Evolutionary conservation across 2,113 vertebrate genomes (phyloP).

Genomic region (Tetraodon nigroviridis): DNA sequence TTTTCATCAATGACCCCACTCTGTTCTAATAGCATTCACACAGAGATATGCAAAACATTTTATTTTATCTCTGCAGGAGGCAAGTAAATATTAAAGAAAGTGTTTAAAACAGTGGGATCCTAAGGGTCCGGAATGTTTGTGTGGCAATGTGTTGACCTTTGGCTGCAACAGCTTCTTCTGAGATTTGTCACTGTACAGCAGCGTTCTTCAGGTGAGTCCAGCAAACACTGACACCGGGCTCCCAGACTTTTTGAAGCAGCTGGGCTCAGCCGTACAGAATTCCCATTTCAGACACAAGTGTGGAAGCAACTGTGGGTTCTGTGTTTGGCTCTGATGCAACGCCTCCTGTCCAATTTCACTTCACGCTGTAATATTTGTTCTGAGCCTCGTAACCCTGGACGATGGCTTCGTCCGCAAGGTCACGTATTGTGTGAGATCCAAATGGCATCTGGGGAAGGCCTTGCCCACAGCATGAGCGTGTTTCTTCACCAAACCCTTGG

Average conservation of each 20-base stretch:
- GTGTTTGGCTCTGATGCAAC: constrained; percentile 53
- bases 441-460: constrained; percentile 8
- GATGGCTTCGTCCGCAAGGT: constrained; percentile 26
- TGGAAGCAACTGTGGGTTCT: constrained; percentile 32
- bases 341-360: constrained; percentile 49
- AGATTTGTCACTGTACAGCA: constrained; percentile 19
- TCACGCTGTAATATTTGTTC: constrained; percentile 44
- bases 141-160: constrained; percentile 56
- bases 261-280: constrained; percentile 12
- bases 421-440: constrained; percentile 16
- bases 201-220: constrained; percentile 15
- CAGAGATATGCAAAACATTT: constrained; percentile 5
- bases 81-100: constrained; percentile 56
- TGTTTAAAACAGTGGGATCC: constrained; percentile 51
- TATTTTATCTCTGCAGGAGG: constrained; percentile 39
- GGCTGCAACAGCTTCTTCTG: constrained; percentile 13
- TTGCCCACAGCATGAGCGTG: constrained; percentile 20
- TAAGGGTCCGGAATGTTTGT: constrained; percentile 55
- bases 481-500: constrained; percentile 42
- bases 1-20: constrained; percentile 35
- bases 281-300: constrained; percentile 27
- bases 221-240: constrained; percentile 5
- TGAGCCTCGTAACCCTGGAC: constrained; percentile 24
- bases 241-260: constrained; percentile 1
- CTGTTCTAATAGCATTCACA: constrained; percentile 20